Evolutionary conservation across 2,888 invertebrate genomes (phyloP), one percentile per base, ranked within the genome.

Genomic region (Argynnis bischoffii): DNA sequence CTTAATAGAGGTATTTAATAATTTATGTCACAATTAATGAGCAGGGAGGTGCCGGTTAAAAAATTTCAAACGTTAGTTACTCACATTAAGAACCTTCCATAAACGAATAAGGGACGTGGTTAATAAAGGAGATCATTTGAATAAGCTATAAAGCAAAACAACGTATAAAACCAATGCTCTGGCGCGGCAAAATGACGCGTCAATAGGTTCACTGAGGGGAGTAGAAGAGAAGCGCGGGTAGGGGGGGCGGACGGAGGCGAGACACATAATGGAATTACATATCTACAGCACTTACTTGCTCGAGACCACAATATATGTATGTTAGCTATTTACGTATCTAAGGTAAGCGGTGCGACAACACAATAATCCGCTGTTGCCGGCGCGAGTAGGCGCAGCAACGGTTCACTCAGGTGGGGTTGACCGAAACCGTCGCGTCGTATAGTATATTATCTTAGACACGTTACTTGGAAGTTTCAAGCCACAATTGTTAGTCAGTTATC

Each of bases 201-300:
- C 82, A 82, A 82, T 81, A 85, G 82, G 87, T 83, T 84, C 84
- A 86, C 75, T 74, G 76, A 81, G 82, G 88, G 88, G 86, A 60
- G 55, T 67, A 60, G 68, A 72, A 73, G 72, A 71, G 73, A 80
- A 80, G 78, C 79, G 82, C 79, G 81, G 78, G 83, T 75, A 80
- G 82, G 81, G 84, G 81, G 83, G 82, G 81, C 83, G 88, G 88
- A 87, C 86, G 83, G 84, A 87, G 87, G 81, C 87, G 89, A 90
- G 88, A 88, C 86, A 88, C 87, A 90, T 89, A 90, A 90, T 89
- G 86, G 86, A 88, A 89, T 89, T 88, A 90, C 86, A 88, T 89
- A 90, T 87, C 84, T 87, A 88, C 87, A 89, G 79, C 79, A 83
- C 81, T 86, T 83, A 86, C 84, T 86, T 86, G 84, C 82, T 76